A percentile compares a stretch with the other conserved stretches of the same genome.
Evolutionary conservation across 2,113 vertebrate genomes (phyloP).

Genomic region (Poecile atricapillus): DNA sequence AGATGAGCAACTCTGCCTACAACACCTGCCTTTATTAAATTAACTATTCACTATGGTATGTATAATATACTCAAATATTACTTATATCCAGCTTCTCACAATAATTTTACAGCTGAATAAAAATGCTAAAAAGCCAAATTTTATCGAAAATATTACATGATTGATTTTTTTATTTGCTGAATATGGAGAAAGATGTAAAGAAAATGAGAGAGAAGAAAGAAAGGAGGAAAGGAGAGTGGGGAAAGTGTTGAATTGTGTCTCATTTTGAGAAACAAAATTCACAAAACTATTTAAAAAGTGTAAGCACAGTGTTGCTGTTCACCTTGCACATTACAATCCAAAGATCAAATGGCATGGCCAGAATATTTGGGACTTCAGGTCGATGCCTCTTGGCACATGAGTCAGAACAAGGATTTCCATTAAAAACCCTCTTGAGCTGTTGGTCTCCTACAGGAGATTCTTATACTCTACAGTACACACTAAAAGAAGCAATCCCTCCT

Average conservation of each 20-base stretch:
- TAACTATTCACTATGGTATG: rapidly evolving
- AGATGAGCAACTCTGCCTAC: neutral
- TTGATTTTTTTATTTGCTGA: neutral
- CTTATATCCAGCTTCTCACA: neutral
- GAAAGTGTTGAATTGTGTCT: neutral
- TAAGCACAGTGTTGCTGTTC: neutral
- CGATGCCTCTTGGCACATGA: neutral
- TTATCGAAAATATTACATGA: neutral
- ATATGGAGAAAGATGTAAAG: neutral
- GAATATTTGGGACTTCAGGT: neutral
- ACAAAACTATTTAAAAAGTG: neutral
- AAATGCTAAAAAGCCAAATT: neutral
- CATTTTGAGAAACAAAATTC: neutral
- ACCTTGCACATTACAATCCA: neutral
- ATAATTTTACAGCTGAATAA: neutral
- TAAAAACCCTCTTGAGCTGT: neutral
- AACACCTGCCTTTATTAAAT: neutral
- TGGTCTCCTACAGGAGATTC: neutral
- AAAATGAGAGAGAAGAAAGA: neutral
- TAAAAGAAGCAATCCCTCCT: neutral
- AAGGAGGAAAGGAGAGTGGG: rapidly evolving
- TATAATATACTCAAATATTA: neutral
- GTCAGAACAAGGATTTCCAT: neutral
- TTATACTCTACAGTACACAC: neutral
- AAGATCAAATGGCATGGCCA: neutral